A percentile compares a stretch with the other conserved stretches of the same genome.
Evolutionary conservation across 2,113 vertebrate species (phyloP).

Genomic region (Menura novaehollandiae): DNA sequence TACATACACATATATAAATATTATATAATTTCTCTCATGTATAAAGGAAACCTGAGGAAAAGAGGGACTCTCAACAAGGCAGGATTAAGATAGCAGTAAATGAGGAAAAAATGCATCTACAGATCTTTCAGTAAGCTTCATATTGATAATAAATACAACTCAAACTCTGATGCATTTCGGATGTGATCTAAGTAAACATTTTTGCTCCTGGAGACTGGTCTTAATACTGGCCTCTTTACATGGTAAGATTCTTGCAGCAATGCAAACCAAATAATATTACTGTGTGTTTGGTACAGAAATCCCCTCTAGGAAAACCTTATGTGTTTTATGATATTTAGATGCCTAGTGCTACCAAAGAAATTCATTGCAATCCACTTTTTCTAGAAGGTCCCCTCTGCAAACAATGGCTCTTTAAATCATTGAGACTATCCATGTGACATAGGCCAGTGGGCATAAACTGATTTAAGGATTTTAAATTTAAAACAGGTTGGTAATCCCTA

Average conservation of each 20-base stretch:
- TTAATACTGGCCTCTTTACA: not conserved
- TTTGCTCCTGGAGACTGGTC: not conserved
- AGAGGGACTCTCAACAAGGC: not conserved
- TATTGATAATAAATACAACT: not conserved
- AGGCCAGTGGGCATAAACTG: conserved; percentile 7
- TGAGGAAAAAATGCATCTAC: not conserved
- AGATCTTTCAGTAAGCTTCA: not conserved
- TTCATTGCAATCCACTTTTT: not conserved
- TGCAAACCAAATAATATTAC: not conserved
- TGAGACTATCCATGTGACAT: not conserved
- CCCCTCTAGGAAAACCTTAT: not conserved
- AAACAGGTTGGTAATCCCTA: conserved; percentile 41
- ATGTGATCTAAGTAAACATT: not conserved
- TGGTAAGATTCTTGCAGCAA: not conserved
- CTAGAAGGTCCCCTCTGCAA: not conserved
- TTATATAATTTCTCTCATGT: not conserved
- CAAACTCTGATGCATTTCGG: not conserved
- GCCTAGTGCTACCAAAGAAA: not conserved
- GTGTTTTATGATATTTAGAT: not conserved
- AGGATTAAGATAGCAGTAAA: not conserved
- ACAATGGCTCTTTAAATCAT: conserved; percentile 5
- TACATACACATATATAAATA: not conserved
- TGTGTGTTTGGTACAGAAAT: not conserved
- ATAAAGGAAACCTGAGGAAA: not conserved
- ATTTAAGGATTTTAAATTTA: conserved; percentile 51